Evolutionary conservation across 2,888 invertebrate genomes (phyloP).

Genomic region (Lasioglossum pauxillum): DNA sequence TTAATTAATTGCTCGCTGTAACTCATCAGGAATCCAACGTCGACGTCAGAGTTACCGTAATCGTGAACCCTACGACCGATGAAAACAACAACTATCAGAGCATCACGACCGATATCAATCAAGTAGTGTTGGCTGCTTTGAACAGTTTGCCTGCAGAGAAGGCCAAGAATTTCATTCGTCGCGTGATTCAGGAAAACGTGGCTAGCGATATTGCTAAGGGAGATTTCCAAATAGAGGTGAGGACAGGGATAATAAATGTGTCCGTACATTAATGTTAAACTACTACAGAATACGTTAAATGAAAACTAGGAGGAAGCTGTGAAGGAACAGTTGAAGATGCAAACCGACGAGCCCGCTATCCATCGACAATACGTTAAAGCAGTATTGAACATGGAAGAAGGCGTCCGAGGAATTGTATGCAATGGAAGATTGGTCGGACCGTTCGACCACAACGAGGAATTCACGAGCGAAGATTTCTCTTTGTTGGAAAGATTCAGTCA

Average conservation of each 20-base stretch:
- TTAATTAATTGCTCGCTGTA: background rate
- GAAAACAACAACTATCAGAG: conserved; percentile 82
- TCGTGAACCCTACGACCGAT: conserved; percentile 87
- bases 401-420: conserved; percentile 91
- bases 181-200: conserved; percentile 86
- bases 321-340: conserved; percentile 68
- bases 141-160: conserved; percentile 86
- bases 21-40: conserved; percentile 87
- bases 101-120: conserved; percentile 86
- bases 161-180: conserved; percentile 87
- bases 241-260: background rate
- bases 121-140: conserved; percentile 89
- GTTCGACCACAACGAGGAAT: conserved; percentile 89
- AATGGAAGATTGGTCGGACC: conserved; percentile 97
- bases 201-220: conserved; percentile 81
- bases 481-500: conserved; percentile 93
- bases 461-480: conserved; percentile 94
- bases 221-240: conserved; percentile 87
- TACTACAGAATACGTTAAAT: background rate
- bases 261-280: background rate
- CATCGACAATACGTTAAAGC: conserved; percentile 89
- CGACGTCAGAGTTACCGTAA: conserved; percentile 89
- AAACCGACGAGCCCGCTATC: conserved; percentile 78
- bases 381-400: conserved; percentile 89
- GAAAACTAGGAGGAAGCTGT: conserved; percentile 73